Percentiles rank a stretch among this genome's conserved stretches.
These are phyloP conservation scores for Myrmophylax atrothorax DNA, from an alignment of 2,113 vertebrate species.

Conservation along the genomic window DNA sequence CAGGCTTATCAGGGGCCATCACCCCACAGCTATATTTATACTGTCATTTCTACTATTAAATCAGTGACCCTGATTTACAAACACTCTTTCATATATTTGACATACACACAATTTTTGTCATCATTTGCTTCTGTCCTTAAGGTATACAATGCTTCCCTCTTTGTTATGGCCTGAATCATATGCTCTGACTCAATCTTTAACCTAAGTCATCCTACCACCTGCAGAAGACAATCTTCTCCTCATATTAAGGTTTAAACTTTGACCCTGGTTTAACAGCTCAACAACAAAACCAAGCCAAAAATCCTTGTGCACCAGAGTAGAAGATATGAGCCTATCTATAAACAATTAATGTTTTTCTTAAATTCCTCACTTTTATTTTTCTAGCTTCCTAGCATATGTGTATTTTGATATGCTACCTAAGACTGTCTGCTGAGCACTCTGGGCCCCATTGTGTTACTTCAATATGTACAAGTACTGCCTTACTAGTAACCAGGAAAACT, in stretches of 20 bases:
- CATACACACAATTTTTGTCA: background rate
- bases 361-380: background rate
- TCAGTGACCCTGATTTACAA: background rate
- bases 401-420: background rate
- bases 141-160: background rate
- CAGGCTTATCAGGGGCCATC: too few relatives aligned
- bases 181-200: accelerated
- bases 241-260: background rate
- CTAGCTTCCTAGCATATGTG: background rate
- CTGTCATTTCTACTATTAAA: background rate
- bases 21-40: background rate
- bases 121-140: background rate
- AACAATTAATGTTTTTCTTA: background rate
- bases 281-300: background rate
- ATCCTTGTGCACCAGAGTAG: background rate
- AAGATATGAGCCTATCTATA: background rate
- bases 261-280: background rate
- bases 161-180: background rate
- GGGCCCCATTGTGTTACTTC: background rate
- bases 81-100: background rate
- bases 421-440: background rate
- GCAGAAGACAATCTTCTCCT: background rate
- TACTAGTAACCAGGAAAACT: background rate
- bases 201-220: background rate
- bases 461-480: background rate